Base-by-base conservation (phyloP, 1,140 invertebrate species). In the Drosophila tristis region DNA sequence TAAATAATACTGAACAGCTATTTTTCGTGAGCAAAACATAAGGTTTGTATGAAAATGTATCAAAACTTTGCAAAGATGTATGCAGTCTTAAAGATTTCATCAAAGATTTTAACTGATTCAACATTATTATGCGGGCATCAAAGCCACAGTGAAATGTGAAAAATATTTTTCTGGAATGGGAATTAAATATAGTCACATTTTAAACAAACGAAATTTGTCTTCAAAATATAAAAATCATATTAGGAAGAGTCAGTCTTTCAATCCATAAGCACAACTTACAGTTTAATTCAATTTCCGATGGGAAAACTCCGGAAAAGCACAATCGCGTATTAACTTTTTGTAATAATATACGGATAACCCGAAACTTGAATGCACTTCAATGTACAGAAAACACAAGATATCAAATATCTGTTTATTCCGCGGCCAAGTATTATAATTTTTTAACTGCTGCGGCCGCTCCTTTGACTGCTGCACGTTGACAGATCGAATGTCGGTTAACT, bases 401-500 rank as follows among this genome's bases (percentile, higher is more conserved):
- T 58, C 15, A 11, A 35, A 9, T 57, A 15, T n/a, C 13, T 26
- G 2, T 25, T 31, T 20, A 8, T 2, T 50, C 25, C 67, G 26
- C 50, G 68, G 45, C 20, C 45, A 31, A 48, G 25, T 49, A 15
- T 8, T 43, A 23, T 29, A 50, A 20, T 25, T 48, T 13, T 43
- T 54, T 11, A 11, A 23, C 29, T 23, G 49, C 26, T 47, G 39
- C 20, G 49, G 53, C 54, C 64, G 59, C 35, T 43, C 56, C 62
- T 53, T 13, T 11, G 11, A 58, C 61, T 62, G 20, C 57, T 57
- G 61, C 85, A 90, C 71, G 89, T 87, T 90, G 74, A 91, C 90
- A 85, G 90, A 86, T 90, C 82, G 81, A 81, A 81, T 90, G 90
- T 91, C 90, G 90, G 77, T 79, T 90, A 90, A 78, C 67, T 91